A percentile compares a stretch with the other conserved stretches of the same genome.
Conservation (phyloP, 2,113 vertebrate species). For the Australoheros scitulus region DNA sequence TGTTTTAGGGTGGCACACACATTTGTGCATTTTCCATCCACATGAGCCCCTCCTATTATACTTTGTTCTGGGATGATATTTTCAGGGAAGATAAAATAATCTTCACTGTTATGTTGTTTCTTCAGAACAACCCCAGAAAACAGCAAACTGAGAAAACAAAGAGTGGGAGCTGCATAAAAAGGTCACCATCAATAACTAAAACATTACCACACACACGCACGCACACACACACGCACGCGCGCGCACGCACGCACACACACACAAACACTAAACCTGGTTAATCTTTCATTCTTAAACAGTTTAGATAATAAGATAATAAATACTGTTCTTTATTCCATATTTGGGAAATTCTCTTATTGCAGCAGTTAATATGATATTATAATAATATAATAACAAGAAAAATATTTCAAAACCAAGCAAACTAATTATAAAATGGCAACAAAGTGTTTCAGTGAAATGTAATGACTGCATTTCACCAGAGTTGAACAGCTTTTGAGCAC, state of each 20-base stretch:
- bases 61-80: not conserved
- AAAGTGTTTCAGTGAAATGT: not conserved
- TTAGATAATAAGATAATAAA: not conserved
- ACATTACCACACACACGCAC: not conserved
- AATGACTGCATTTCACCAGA: not conserved
- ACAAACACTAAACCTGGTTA: no score
- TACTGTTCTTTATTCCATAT: not conserved
- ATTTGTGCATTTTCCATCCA: accelerated
- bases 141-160: not conserved
- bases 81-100: not conserved
- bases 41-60: not conserved
- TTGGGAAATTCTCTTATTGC: accelerated
- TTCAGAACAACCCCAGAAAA: not conserved
- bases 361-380: no score
- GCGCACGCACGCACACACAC: no score
- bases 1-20: not conserved
- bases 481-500: no score
- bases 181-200: not conserved
- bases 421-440: no score
- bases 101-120: not conserved
- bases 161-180: no score
- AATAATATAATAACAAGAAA: not conserved
- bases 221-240: no score
- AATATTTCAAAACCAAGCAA: not conserved
- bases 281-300: no score